A percentile compares a stretch with the other conserved stretches of the same genome.
Evolutionary conservation across 2,113 vertebrate species (phyloP).

Genomic region (Orientallactaga bullata): DNA sequence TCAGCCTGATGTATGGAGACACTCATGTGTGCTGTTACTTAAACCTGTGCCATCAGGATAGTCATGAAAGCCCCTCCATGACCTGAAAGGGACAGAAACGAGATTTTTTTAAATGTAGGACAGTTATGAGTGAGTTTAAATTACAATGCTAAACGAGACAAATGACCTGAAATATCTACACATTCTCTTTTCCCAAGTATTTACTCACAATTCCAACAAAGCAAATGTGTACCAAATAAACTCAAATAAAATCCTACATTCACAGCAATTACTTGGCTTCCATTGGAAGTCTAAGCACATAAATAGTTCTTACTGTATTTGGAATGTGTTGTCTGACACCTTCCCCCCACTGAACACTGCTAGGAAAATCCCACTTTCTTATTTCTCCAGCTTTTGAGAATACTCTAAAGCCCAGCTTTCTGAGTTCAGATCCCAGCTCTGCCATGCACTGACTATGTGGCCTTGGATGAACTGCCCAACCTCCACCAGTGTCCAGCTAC

Average conservation of each 20-base stretch:
- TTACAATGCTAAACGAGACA: background rate
- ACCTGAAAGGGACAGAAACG: conserved; percentile 38
- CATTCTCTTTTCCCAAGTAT: background rate
- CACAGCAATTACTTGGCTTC: conserved; percentile 28
- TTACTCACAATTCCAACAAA: background rate
- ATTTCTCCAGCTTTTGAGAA: background rate
- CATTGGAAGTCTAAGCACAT: conserved; percentile 35
- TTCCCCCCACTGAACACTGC: background rate
- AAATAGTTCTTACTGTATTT: conserved; percentile 23
- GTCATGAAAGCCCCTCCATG: background rate
- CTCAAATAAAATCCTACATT: conserved; percentile 51
- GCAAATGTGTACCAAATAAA: background rate
- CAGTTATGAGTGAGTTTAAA: background rate
- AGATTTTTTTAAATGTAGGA: conserved; percentile 34
- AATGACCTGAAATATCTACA: conserved; percentile 29
- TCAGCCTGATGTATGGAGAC: background rate
- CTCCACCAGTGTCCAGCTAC: background rate
- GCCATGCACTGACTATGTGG: background rate
- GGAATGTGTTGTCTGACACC: background rate
- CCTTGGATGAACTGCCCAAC: background rate
- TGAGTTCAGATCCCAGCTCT: background rate
- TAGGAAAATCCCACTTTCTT: conserved; percentile 35
- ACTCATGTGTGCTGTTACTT: conserved; percentile 1
- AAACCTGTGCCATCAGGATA: background rate
- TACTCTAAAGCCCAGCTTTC: background rate